Percentiles rank a stretch among this genome's conserved stretches.
These are phyloP conservation scores for Phymastichus coffea DNA, from an alignment of 1,140 invertebrate species.

Conservation along the genomic window DNA sequence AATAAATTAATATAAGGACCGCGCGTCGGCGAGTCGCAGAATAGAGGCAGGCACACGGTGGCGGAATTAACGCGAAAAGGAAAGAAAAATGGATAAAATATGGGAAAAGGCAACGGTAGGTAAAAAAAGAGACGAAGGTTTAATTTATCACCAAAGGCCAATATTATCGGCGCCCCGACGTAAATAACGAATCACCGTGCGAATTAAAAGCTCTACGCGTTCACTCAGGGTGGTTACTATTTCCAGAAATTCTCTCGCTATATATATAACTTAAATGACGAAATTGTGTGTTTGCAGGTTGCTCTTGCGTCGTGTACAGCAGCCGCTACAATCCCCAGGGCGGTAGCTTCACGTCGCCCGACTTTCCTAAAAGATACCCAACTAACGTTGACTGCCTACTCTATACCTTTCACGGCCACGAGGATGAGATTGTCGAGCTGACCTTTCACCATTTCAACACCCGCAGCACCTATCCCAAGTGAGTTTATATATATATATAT, in stretches of 20 bases:
- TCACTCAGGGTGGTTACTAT: too few species aligned
- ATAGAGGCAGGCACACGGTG: neutral
- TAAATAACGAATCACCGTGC: neutral
- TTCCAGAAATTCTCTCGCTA: too few species aligned
- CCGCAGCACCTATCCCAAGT: conserved; percentile 63
- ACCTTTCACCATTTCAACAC: conserved; percentile 80
- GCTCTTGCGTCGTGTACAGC: conserved; percentile 78
- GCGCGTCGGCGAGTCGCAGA: too few species aligned
- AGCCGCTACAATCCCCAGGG: conserved; percentile 75
- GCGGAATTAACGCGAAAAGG: neutral
- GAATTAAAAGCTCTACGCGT: neutral
- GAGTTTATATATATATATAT: conserved; percentile 56
- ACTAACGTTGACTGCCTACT: conserved; percentile 76
- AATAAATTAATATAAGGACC: conserved; percentile 8
- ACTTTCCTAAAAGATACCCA: conserved; percentile 76
- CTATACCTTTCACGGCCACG: conserved; percentile 79
- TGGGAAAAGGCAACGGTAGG: neutral
- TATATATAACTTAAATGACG: too few species aligned
- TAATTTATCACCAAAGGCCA: conserved; percentile 12
- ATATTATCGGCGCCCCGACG: too few species aligned
- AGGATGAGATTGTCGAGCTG: conserved; percentile 78
- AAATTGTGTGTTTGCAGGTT: too few species aligned
- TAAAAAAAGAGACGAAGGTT: neutral
- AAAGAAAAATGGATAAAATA: neutral
- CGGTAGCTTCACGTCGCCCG: conserved; percentile 79